These are phyloP conservation scores for Acanthornis magna DNA, from an alignment of 2,797 vertebrate species.

Conservation along the genomic window DNA sequence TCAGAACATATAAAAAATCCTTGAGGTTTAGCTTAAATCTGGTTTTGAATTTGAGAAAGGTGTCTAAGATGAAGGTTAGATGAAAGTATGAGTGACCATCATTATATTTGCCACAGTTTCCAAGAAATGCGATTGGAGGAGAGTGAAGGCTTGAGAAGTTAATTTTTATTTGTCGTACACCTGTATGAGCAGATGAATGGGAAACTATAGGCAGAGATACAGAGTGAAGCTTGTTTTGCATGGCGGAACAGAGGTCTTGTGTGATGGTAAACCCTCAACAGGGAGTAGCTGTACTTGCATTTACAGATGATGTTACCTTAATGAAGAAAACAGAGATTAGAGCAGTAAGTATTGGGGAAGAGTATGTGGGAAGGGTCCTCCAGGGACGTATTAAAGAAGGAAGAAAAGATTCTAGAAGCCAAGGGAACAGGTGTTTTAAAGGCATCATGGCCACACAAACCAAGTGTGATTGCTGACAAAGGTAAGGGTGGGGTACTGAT, in stretches of 20 bases:
- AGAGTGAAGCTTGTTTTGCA: background rate
- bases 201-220: background rate
- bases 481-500: background rate
- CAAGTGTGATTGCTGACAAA: background rate
- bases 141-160: background rate
- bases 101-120: background rate
- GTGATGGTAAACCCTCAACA: background rate
- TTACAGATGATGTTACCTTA: background rate
- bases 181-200: background rate
- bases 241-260: background rate
- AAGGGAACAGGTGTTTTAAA: background rate
- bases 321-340: background rate
- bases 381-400: background rate
- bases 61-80: background rate
- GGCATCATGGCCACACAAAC: background rate
- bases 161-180: background rate
- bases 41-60: background rate
- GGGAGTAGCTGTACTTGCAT: background rate
- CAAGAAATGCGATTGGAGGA: background rate
- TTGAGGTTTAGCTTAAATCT: background rate
- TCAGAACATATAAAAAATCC: background rate
- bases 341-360: background rate
- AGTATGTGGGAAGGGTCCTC: background rate
- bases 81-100: background rate
- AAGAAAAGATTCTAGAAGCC: background rate